Conservation (phyloP, 2,113 vertebrate species). For the Podarcis muralis region DNA sequence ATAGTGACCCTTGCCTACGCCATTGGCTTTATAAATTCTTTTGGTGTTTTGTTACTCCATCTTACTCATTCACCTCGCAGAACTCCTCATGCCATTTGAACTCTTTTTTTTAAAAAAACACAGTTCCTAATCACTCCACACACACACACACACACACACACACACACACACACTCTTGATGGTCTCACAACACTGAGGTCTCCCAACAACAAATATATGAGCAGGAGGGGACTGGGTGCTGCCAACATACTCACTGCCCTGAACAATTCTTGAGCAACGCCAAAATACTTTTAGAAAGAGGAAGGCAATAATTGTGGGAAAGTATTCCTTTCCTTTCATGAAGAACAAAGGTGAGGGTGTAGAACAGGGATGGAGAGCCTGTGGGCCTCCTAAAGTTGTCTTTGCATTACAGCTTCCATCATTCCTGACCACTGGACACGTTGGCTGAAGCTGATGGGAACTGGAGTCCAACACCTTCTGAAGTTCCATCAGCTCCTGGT, state of each 20-base stretch:
- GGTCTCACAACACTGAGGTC: not conserved
- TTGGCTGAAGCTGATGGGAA: too few relatives aligned
- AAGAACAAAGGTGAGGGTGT: not conserved
- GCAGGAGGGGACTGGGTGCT: fast-evolving
- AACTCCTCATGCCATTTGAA: conserved; percentile 51
- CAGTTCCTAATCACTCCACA: conserved; percentile 22
- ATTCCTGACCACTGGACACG: too few relatives aligned
- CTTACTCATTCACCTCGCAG: conserved; percentile 25
- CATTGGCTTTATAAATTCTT: conserved; percentile 56
- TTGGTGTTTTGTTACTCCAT: not conserved
- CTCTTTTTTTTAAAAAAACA: conserved; percentile 20
- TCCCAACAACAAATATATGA: conserved; percentile 7
- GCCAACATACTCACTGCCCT: conserved; percentile 43
- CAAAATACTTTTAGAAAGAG: conserved; percentile 4
- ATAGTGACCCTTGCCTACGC: conserved; percentile 51
- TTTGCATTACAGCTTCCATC: too few relatives aligned
- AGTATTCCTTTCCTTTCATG: not conserved
- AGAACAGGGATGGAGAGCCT: not conserved
- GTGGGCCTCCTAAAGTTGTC: too few relatives aligned
- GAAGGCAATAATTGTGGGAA: not conserved
- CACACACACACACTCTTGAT: not conserved
- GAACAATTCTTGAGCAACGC: not conserved
- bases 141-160: not conserved
- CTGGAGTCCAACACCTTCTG: too few relatives aligned
- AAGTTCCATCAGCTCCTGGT: too few relatives aligned